These are phyloP conservation scores for Drosophila elegans DNA, from an alignment of 1,140 invertebrate genomes.

Conservation along the genomic window DNA sequence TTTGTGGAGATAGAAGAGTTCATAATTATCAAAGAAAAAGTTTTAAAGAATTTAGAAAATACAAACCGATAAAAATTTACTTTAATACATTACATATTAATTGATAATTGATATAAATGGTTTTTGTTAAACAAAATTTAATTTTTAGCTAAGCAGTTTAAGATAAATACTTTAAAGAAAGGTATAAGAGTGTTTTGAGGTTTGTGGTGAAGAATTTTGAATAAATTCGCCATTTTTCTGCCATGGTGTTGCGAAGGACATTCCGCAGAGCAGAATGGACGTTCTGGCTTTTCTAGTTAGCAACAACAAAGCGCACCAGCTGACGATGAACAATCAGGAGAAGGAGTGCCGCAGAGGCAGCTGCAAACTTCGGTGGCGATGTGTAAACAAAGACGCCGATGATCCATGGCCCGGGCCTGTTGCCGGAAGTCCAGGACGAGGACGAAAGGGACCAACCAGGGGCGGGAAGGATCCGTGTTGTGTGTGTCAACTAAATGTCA, in stretches of 20 bases:
- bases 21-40: too few relatives aligned
- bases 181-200: too few relatives aligned
- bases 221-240: not conserved
- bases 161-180: not conserved
- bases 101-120: too few relatives aligned
- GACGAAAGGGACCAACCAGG: not conserved
- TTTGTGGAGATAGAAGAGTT: too few relatives aligned
- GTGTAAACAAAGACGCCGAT: slow-evolving; percentile 76
- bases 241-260: slow-evolving; percentile 13
- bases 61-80: too few relatives aligned
- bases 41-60: too few relatives aligned
- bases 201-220: too few relatives aligned
- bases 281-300: slow-evolving; percentile 52
- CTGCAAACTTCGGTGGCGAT: slow-evolving; percentile 51
- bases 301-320: slow-evolving; percentile 70
- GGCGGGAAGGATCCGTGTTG: slow-evolving; percentile 25
- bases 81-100: too few relatives aligned
- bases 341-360: slow-evolving; percentile 7
- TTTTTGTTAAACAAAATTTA: too few relatives aligned
- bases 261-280: slow-evolving; percentile 21
- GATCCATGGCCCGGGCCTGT: slow-evolving; percentile 66
- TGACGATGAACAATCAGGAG: slow-evolving; percentile 63
- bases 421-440: slow-evolving; percentile 58
- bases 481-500: slow-evolving; percentile 80
- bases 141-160: too few relatives aligned